Evolutionary conservation across 2,797 vertebrate species (phyloP).

Genomic region (Danio tinwini): DNA sequence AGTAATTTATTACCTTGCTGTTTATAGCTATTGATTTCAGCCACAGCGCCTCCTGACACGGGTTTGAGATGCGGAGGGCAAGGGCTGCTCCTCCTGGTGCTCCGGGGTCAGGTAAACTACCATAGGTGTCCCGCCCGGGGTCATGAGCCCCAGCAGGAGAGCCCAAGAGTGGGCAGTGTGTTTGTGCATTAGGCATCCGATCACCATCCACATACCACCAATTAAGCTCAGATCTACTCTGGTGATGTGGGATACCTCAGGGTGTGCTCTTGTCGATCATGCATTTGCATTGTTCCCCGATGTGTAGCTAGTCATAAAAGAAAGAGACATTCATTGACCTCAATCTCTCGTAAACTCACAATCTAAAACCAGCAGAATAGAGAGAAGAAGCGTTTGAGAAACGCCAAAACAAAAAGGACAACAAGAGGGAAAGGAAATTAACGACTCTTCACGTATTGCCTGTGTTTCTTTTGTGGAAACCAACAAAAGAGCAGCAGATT

Average conservation of each 20-base stretch:
- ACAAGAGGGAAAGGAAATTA: conserved; percentile 80
- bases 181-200: conserved; percentile 32
- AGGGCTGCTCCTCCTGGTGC: conserved; percentile 73
- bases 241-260: conserved; percentile 75
- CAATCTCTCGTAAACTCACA: conserved; percentile 16
- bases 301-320: conserved; percentile 78
- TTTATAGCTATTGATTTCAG: conserved; percentile 77
- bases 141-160: conserved; percentile 61
- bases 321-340: conserved; percentile 62
- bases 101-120: conserved; percentile 81
- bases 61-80: conserved; percentile 73
- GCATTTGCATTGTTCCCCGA: conserved; percentile 73
- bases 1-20: conserved; percentile 85
- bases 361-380: conserved; percentile 21
- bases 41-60: conserved; percentile 73
- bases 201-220: conserved; percentile 75
- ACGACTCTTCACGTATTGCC: conserved; percentile 84
- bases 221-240: conserved; percentile 66
- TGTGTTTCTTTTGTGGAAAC: conserved; percentile 81
- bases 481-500: conserved; percentile 69
- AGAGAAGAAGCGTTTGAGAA: conserved; percentile 34
- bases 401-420: conserved; percentile 60
- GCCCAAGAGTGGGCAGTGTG: background rate
- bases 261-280: conserved; percentile 74
- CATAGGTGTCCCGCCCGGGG: conserved; percentile 78